Conservation (phyloP, 2,888 invertebrate genomes). For the Drosophila histrio region DNA sequence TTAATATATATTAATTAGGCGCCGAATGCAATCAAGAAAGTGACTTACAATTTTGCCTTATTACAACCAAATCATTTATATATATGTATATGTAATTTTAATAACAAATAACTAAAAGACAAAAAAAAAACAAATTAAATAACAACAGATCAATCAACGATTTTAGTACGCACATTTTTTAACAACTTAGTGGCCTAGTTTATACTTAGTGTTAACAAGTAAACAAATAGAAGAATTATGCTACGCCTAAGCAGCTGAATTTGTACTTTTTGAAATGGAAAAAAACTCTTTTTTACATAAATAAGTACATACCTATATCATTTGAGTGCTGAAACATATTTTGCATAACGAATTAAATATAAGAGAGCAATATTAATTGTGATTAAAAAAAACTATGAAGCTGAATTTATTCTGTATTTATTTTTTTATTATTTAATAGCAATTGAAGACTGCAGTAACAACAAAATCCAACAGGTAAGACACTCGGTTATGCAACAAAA, state of each 20-base stretch:
- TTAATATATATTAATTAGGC: constrained; percentile 37
- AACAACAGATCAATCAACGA: constrained; percentile 20
- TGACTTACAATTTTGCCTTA: constrained; percentile 68
- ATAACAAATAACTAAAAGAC: constrained; percentile 17
- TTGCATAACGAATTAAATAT: constrained; percentile 43
- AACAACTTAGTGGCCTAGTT: constrained; percentile 45
- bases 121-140: background rate
- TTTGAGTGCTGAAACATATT: constrained; percentile 38
- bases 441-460: background rate
- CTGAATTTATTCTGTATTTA: constrained; percentile 1
- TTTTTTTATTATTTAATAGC: background rate
- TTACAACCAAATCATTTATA: constrained; percentile 48
- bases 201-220: constrained; percentile 20
- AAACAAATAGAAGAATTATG: constrained; percentile 1
- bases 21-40: constrained; percentile 68
- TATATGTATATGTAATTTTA: constrained; percentile 22
- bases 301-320: constrained; percentile 15
- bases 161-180: constrained; percentile 52
- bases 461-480: background rate
- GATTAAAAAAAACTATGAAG: constrained; percentile 50
- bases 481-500: background rate
- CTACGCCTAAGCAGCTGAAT: constrained; percentile 35
- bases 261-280: constrained; percentile 39
- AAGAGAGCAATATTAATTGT: constrained; percentile 72
- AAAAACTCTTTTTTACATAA: constrained; percentile 16